Conservation (phyloP, 2,797 vertebrate species). For the Catostomus latipinnis region DNA sequence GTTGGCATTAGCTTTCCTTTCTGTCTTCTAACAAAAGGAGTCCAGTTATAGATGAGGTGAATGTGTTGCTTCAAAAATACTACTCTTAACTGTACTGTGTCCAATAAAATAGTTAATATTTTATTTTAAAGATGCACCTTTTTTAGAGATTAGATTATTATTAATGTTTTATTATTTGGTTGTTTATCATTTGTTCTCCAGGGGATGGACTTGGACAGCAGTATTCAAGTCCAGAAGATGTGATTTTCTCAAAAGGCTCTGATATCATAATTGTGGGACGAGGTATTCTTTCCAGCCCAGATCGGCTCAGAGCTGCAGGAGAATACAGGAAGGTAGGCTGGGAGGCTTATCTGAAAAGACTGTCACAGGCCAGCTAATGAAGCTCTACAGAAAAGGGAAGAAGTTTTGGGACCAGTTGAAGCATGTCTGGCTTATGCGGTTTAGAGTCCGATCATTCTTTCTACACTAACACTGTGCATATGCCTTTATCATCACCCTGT, state of each 20-base stretch:
- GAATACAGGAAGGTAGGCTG: conserved; percentile 88
- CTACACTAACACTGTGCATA: too few species aligned
- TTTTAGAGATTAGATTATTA: neutral
- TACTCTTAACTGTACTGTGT: neutral
- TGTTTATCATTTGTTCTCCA: conserved; percentile 60
- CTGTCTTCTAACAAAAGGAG: neutral
- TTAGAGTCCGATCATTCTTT: too few species aligned
- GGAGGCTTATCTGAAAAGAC: conserved; percentile 85
- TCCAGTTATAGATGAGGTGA: neutral
- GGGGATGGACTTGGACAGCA: conserved; percentile 90
- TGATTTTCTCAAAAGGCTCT: conserved; percentile 83
- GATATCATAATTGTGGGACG: conserved; percentile 96
- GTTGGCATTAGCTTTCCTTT: neutral
- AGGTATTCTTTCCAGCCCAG: conserved; percentile 83
- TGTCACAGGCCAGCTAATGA: conserved; percentile 53
- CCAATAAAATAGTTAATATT: neutral
- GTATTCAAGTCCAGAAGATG: conserved; percentile 87
- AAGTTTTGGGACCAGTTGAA: too few species aligned
- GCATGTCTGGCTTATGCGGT: too few species aligned
- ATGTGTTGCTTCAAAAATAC: too few species aligned
- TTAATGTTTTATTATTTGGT: neutral
- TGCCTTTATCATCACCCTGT: too few species aligned
- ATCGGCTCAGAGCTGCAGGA: conserved; percentile 81
- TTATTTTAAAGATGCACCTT: neutral
- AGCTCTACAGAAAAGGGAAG: neutral